These are phyloP conservation scores for Aporophyla nigra DNA, from an alignment of 2,888 invertebrate species.

Conservation along the genomic window DNA sequence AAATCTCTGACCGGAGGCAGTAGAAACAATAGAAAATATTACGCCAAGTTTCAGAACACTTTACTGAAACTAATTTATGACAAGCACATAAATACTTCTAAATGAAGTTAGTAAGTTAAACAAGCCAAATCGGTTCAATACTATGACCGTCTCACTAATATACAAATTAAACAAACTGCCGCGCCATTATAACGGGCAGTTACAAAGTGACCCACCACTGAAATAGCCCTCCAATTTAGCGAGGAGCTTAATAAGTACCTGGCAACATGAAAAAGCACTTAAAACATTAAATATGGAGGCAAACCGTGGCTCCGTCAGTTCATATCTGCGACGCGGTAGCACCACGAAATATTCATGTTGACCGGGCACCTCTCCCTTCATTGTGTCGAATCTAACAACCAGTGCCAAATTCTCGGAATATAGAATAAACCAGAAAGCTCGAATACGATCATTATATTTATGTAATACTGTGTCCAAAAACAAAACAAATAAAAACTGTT, in stretches of 20 bases:
- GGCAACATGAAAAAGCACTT: constrained; percentile 84
- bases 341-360: constrained; percentile 74
- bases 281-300: constrained; percentile 86
- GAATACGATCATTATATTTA: background rate
- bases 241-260: constrained; percentile 68
- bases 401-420: constrained; percentile 8
- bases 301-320: constrained; percentile 71
- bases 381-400: constrained; percentile 64
- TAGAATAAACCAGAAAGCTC: constrained; percentile 5
- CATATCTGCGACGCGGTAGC: constrained; percentile 71
- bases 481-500: too few relatives aligned
- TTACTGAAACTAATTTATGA: too few relatives aligned
- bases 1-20: background rate
- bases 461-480: background rate
- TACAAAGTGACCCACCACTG: constrained; percentile 61
- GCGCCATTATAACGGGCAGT: constrained; percentile 43
- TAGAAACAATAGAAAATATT: background rate
- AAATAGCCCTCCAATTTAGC: constrained; percentile 66
- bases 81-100: too few relatives aligned
- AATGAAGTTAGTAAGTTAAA: background rate
- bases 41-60: background rate
- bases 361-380: constrained; percentile 55
- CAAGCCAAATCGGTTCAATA: background rate
- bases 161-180: constrained; percentile 56
- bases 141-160: constrained; percentile 25